Conservation (phyloP, 1,140 invertebrate species). For the Diorhabda carinulata region DNA sequence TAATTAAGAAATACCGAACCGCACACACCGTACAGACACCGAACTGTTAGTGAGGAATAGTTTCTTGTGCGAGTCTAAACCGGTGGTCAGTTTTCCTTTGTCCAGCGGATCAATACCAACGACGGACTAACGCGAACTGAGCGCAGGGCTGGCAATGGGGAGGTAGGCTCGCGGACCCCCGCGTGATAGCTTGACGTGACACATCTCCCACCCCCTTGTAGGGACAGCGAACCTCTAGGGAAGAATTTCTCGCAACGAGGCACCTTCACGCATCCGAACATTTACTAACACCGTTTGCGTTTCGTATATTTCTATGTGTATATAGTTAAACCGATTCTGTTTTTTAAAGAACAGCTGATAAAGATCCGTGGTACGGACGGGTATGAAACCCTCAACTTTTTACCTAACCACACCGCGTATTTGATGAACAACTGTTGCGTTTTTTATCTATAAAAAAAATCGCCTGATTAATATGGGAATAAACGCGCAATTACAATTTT, state of each 20-base stretch:
- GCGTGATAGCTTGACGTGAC: constrained; percentile 48
- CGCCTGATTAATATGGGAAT: no score
- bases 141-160: constrained; percentile 34
- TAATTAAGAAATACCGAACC: constrained; percentile 2
- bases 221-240: constrained; percentile 18
- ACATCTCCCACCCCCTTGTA: constrained; percentile 38
- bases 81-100: constrained; percentile 48
- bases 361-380: constrained; percentile 9
- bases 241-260: constrained; percentile 27
- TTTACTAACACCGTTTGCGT: constrained; percentile 1
- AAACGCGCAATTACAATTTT: no score
- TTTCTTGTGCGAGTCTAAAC: constrained; percentile 40
- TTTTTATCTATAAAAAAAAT: no score
- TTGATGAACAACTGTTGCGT: neutral
- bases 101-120: constrained; percentile 47
- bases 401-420: neutral
- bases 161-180: constrained; percentile 42
- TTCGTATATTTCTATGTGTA: neutral
- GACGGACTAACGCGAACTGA: constrained; percentile 40
- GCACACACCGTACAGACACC: constrained; percentile 16
- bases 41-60: constrained; percentile 30
- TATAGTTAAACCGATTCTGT: neutral
- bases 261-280: constrained; percentile 42
- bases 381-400: neutral
- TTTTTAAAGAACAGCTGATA: constrained; percentile 41